Conservation (phyloP, 1,140 invertebrate species). For the Cotesia vestalis region DNA sequence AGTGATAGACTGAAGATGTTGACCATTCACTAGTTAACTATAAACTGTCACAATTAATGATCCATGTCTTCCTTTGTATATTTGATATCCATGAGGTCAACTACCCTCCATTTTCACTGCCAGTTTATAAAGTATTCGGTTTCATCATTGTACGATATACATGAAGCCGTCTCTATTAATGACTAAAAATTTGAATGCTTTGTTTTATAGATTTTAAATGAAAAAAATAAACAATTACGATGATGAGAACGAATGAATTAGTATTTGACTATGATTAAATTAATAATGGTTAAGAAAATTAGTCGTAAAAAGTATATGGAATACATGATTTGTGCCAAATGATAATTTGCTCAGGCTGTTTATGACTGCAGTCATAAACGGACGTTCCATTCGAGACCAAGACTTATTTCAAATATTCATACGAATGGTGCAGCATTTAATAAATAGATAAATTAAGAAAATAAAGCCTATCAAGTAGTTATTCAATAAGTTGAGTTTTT, state of each 20-base stretch:
- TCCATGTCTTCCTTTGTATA: conserved; percentile 26
- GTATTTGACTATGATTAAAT: conserved; percentile 44
- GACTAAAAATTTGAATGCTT: background rate
- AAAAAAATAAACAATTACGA: conserved; percentile 35
- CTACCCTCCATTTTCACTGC: conserved; percentile 5
- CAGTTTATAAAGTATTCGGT: background rate
- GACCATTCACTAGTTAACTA: background rate
- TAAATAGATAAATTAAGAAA: background rate
- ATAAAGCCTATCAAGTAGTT: background rate
- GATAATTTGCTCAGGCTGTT: conserved; percentile 64
- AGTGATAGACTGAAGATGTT: conserved; percentile 21
- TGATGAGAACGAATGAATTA: conserved; percentile 46
- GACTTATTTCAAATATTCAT: conserved; percentile 49
- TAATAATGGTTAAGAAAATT: conserved; percentile 39
- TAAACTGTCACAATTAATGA: conserved; percentile 15
- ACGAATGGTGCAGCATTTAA: conserved; percentile 18
- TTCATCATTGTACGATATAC: background rate
- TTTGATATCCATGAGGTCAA: conserved; percentile 1
- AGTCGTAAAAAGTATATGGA: conserved; percentile 26
- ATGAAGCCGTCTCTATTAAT: background rate
- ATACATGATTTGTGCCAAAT: conserved; percentile 58
- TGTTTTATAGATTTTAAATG: background rate
- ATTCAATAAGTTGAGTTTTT: background rate
- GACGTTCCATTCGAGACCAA: conserved; percentile 62
- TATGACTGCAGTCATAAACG: conserved; percentile 45